Base-by-base conservation (phyloP, 1,140 invertebrate genomes). In the Drosophila saltans region DNA sequence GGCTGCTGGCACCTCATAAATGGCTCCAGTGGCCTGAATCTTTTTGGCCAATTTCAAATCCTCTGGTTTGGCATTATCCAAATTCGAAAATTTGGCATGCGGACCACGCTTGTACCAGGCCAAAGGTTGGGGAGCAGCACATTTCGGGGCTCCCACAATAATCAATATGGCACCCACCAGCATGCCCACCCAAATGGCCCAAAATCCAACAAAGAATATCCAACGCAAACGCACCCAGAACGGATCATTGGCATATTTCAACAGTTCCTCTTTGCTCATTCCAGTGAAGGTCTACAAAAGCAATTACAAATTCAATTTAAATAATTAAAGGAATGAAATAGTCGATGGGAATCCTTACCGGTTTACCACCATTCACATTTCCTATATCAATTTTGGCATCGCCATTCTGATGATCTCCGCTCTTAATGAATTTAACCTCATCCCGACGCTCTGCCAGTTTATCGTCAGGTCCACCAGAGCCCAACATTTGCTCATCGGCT, bases 201-300 rank as follows among this genome's bases (percentile, higher is more conserved):
- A 98, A 91, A 98, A 98, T 6, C 95, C 78, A 33, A 97, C 93
- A 90, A 98, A 98, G 61, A 98, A 94, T 72, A 95, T 93, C 96
- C 96, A 97, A 79, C 97, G 94, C 55, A 98, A 92, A 58, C 95
- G 94, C 33, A 98, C 94, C 97, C 97, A 98, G 91, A 98, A 98
- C 36, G 97, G 97, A 93, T 98, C 97, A 86, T 97, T 97, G 0
- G 97, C 97, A 83, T 95, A 97, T 92, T 97, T 97, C 96, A 98
- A 96, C 57, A 98, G 92, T 90, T 98, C 97, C 85, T 98, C 97
- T 92, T 98, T 98, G 3, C 95, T 95, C 93, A 98, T 95, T 7
- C 97, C 97, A 16, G 96, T 94, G 75, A 97, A 96, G 7, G 94
- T 91, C 94, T 94, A 36, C 33, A 0, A 2, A 5, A 3, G 10